Conservation (phyloP, 1,140 invertebrate genomes). For the Apis dorsata region DNA sequence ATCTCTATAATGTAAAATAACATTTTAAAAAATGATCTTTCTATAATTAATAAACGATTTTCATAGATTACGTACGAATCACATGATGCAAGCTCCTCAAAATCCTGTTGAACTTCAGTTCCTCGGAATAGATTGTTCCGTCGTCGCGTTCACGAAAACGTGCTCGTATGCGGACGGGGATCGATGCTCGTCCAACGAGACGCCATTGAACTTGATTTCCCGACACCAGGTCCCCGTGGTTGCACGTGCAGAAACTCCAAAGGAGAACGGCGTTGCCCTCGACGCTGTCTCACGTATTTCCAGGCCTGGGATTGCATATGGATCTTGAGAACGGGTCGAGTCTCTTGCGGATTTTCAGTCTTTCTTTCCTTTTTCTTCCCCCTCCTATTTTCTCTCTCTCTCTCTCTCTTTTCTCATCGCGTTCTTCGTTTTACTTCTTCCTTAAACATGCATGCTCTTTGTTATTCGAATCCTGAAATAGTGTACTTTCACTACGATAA, state of each 20-base stretch:
- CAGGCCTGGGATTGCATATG: slow-evolving; percentile 31
- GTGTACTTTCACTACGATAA: neutral
- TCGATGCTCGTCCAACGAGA: slow-evolving; percentile 57
- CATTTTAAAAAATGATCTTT: too few relatives aligned
- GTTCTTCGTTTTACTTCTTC: neutral
- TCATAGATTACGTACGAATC: too few relatives aligned
- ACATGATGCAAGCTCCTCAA: neutral
- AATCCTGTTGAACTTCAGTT: neutral
- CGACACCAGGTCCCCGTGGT: slow-evolving; percentile 46
- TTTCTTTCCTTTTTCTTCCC: neutral
- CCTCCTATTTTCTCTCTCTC: neutral
- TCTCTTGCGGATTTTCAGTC: slow-evolving; percentile 1
- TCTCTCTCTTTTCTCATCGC: too few relatives aligned
- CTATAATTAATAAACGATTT: too few relatives aligned
- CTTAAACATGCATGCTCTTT: neutral
- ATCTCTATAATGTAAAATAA: too few relatives aligned
- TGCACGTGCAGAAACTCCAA: slow-evolving; percentile 65
- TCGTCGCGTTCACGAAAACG: slow-evolving; percentile 43
- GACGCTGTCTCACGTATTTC: slow-evolving; percentile 50
- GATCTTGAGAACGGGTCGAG: slow-evolving; percentile 31
- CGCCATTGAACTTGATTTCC: slow-evolving; percentile 71
- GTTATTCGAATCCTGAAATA: neutral
- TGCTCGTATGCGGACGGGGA: slow-evolving; percentile 32
- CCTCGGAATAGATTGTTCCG: neutral
- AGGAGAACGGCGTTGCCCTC: slow-evolving; percentile 57